Base-by-base conservation (phyloP, 2,888 invertebrate species). In the Liposcelis brunnea region DNA sequence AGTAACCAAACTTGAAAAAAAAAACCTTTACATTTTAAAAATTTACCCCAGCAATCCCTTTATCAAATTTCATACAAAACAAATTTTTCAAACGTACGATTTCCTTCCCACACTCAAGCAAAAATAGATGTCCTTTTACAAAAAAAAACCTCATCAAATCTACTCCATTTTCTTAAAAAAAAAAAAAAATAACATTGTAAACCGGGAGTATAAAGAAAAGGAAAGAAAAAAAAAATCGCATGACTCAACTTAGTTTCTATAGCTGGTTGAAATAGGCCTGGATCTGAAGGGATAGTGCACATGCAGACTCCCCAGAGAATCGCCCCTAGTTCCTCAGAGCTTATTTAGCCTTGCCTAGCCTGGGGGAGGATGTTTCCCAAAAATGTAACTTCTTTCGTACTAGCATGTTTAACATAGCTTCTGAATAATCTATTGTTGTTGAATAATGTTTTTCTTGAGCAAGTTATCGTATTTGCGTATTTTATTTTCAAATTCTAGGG, bases 391-490 rank as follows among this genome's bases (percentile, higher is more conserved):
- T 26, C 26, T 26, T 26, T 26, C 26, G 26, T 26, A 26, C 26
- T 26, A 26, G 26, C 26, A 26, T 26, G 26, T 26, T 26, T 26
- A 26, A 26, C 26, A 26, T 26, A 26, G 26, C 26, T 26, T 26
- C 26, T 8, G 26, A 26, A 26, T 26, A 26, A 26, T 26, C 26
- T 26, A 26, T 26, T 26, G 26, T 26, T 26, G 26, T 26, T 26
- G 26, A 26, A 26, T 26, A 26, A 26, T 26, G 26, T 26, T 26
- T 26, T 26, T 40, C 19, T 18, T 21, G 12, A 19, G 40, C 16
- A 40, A 40, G 40, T 40, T 40, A 40, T 40, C 40, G 40, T 40
- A 40, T 40, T 40, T 40, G 40, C 40, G 40, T 40, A 40, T 40
- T 40, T 40, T 40, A 40, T 40, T 40, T 40, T 40, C 19, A 40